Evolutionary conservation across 2,888 invertebrate species (phyloP), one percentile per base, ranked within the genome.

Genomic region (Heliconius cydno): DNA sequence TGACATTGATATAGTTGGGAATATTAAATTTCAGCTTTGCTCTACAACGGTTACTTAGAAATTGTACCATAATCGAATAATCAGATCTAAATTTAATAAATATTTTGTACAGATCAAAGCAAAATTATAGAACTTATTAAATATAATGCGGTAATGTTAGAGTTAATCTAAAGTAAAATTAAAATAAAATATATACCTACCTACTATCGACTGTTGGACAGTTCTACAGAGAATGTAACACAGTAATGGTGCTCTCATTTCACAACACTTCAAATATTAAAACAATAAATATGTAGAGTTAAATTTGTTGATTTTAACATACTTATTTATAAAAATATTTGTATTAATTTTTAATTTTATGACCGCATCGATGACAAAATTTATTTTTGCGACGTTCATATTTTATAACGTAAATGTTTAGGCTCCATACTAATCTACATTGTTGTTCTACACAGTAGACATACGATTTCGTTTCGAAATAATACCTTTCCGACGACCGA

Each of bases 371-470:
- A 66, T 70, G 78, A 65, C 46, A 77, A 60, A 70, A 70, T 76
- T 46, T 13, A 46, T 82, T 81, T 76, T 72, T 82, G 76, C 80
- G 73, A 75, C 70, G 78, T 30, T 82, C 76, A 79, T 76, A 79
- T 78, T 46, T 46, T 46, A 71, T 76, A 82, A 81, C 78, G 86
- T 85, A 85, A 85, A 87, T 86, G 86, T 88, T 85, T 87, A 65
- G 68, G n/a, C 70, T 46, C 70, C 88, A 87, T 84, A 89, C 90
- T 91, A 91, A 85, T 88, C 88, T 92, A 93, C 86, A 91, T 88
- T 91, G 92, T 92, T 90, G 93, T 93, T 92, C 94, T 95, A 95
- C 94, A 95, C 93, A 94, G 95, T 95, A 95, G 95, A 94, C 93
- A 94, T 92, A 93, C 91, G 89, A 90, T 90, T 91, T 93, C 92